These are phyloP conservation scores for Diplosoma virens DNA, from an alignment of 23 tunicate genomes.

Conservation along the genomic window DNA sequence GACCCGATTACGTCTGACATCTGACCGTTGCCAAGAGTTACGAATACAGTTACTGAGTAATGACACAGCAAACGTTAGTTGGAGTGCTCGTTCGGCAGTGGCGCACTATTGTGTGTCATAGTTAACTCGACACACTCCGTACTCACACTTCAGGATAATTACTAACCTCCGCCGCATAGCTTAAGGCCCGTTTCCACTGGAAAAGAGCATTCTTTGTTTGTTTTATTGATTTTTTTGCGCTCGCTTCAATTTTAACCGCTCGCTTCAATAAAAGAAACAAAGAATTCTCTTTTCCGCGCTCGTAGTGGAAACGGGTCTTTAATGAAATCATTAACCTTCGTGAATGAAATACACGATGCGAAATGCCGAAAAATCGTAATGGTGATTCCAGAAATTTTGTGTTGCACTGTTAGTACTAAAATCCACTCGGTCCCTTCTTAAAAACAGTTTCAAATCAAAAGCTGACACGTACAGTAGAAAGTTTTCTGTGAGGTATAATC, in stretches of 20 bases:
- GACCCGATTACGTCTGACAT: not conserved
- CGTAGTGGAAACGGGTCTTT: too few relatives aligned
- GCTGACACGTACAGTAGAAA: not conserved
- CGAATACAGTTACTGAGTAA: not conserved
- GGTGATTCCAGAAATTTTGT: too few relatives aligned
- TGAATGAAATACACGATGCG: not conserved
- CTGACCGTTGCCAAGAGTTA: not conserved
- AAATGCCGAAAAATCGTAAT: not conserved
- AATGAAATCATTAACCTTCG: not conserved
- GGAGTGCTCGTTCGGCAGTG: slow-evolving; percentile 1
- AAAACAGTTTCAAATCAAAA: not conserved
- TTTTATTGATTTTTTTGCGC: too few relatives aligned
- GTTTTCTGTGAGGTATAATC: too few relatives aligned
- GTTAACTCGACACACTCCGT: too few relatives aligned
- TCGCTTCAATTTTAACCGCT: too few relatives aligned
- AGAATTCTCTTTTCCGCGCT: too few relatives aligned
- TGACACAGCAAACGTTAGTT: not conserved
- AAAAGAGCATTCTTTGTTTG: too few relatives aligned
- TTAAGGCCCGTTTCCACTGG: too few relatives aligned
- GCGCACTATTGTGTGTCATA: not conserved
- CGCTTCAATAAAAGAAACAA: too few relatives aligned
- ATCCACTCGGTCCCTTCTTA: not conserved
- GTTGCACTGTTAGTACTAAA: not conserved
- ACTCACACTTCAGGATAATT: not conserved
- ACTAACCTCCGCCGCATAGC: slow-evolving; percentile 1